Percentiles rank a stretch among this genome's conserved stretches.
phyloP scores from a whole-genome alignment of 2,113 vertebrate species.

The Barnardius zonarius region DNA sequence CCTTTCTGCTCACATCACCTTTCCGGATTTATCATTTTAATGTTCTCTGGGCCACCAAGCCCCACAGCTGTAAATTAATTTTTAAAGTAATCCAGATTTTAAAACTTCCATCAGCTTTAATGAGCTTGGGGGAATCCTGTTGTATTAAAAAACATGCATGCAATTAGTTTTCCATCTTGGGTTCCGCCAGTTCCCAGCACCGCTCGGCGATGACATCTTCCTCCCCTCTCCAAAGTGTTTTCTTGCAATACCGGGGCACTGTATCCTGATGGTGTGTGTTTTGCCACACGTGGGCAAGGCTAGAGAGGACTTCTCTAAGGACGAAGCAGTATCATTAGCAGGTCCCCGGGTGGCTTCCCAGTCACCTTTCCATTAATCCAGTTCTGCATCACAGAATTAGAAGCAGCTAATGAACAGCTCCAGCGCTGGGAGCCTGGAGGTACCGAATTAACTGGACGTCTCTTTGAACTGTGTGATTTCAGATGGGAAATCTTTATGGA shows the following conservation, averaged over 20 bases:
- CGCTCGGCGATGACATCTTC: conserved; percentile 21
- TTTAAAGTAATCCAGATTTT: conserved; percentile 74
- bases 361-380: conserved; percentile 71
- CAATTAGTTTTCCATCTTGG: conserved; percentile 72
- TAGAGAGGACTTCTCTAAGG: conserved; percentile 55
- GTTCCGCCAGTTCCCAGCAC: conserved; percentile 39
- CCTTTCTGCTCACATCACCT: conserved; percentile 66
- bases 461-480: conserved; percentile 67
- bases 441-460: conserved; percentile 62
- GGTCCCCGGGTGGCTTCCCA: conserved; percentile 61
- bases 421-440: conserved; percentile 52
- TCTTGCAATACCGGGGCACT: conserved; percentile 24
- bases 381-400: conserved; percentile 64
- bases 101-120: conserved; percentile 75
- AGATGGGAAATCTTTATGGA: conserved; percentile 64
- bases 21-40: conserved; percentile 71
- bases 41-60: conserved; percentile 71
- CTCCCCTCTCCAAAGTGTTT: conserved; percentile 58
- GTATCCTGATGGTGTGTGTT: conserved; percentile 46
- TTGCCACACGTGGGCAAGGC: conserved; percentile 42
- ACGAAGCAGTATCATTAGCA: conserved; percentile 60
- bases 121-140: conserved; percentile 72
- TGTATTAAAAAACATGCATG: conserved; percentile 69
- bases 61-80: conserved; percentile 75
- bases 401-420: conserved; percentile 62